Evolutionary conservation across 1,140 invertebrate species (phyloP).

Genomic region (Rhizoglyphus robini): DNA sequence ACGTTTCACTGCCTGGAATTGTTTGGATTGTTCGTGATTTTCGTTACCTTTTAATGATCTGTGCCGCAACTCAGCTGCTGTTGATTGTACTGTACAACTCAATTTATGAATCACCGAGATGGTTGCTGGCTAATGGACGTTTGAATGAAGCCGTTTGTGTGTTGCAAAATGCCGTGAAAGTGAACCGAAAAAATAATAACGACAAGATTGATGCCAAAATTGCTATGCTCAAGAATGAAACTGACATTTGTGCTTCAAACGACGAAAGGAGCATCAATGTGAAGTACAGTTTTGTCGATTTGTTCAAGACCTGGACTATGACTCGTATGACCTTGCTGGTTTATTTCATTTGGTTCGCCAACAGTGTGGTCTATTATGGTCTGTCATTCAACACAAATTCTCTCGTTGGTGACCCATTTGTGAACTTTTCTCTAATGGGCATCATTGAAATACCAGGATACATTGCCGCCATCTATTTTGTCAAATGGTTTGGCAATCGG

Average conservation of each 20-base stretch:
- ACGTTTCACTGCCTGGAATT: conserved; percentile 52
- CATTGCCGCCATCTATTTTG: conserved; percentile 48
- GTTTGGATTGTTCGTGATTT: conserved; percentile 58
- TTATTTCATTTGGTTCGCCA: conserved; percentile 44
- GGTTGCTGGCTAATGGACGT: conserved; percentile 9
- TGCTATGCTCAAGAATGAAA: not conserved
- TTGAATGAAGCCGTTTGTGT: conserved; percentile 8
- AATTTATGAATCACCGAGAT: conserved; percentile 16
- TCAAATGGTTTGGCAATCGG: conserved; percentile 31
- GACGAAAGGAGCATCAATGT: not conserved
- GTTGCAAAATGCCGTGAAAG: not conserved
- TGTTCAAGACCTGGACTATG: conserved; percentile 21
- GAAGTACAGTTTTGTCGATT: conserved; percentile 17
- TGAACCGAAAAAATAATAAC: conserved; percentile 11
- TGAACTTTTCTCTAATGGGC: conserved; percentile 60
- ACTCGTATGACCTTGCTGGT: conserved; percentile 24
- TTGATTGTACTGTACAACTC: not conserved
- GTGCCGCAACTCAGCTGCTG: conserved; percentile 41
- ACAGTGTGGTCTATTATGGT: conserved; percentile 63
- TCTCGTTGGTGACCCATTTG: conserved; percentile 53
- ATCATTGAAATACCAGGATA: conserved; percentile 62
- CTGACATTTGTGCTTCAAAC: conserved; percentile 19
- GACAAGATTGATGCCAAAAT: not conserved
- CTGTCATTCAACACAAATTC: conserved; percentile 57
- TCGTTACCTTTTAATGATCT: conserved; percentile 53